Percentiles rank a stretch among this genome's conserved stretches.
phyloP scores from a whole-genome alignment of 2,797 vertebrate species.

The Cryptoblepharus egeriae region DNA sequence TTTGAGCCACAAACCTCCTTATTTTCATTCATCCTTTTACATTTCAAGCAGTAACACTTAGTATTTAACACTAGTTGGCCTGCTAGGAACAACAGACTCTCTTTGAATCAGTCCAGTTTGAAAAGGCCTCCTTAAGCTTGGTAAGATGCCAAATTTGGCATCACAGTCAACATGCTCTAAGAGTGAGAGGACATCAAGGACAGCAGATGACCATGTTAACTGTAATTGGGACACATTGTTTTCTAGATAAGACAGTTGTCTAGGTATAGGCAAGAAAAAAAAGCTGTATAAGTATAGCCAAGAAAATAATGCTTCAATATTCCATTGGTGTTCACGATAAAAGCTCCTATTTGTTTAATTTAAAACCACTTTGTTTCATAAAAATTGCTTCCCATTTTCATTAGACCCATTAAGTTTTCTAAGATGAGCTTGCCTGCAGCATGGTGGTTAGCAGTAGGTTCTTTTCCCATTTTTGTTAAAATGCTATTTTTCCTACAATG shows the following conservation, averaged over 20 bases:
- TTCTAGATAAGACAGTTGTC: neutral
- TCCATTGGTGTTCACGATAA: slow-evolving; percentile 14
- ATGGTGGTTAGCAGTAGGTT: no score
- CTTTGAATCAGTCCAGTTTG: neutral
- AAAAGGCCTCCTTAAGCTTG: neutral
- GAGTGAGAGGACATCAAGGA: neutral
- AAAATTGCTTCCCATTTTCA: no score
- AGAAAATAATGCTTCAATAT: no score
- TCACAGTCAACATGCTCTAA: neutral
- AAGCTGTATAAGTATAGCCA: neutral
- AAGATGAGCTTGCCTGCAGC: no score
- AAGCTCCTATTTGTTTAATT: neutral
- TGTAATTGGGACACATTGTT: slow-evolving; percentile 6
- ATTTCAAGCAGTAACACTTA: neutral
- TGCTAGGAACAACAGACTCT: neutral
- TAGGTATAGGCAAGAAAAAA: neutral
- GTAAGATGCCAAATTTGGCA: neutral
- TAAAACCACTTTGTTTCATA: no score
- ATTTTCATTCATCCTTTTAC: neutral
- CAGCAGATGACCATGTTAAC: neutral
- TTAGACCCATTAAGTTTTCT: no score
- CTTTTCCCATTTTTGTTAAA: no score
- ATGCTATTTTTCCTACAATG: no score
- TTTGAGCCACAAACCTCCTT: neutral
- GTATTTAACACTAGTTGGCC: no score